phyloP scores from a whole-genome alignment of 2,888 invertebrate species.

The Himalopsyche japonica region DNA sequence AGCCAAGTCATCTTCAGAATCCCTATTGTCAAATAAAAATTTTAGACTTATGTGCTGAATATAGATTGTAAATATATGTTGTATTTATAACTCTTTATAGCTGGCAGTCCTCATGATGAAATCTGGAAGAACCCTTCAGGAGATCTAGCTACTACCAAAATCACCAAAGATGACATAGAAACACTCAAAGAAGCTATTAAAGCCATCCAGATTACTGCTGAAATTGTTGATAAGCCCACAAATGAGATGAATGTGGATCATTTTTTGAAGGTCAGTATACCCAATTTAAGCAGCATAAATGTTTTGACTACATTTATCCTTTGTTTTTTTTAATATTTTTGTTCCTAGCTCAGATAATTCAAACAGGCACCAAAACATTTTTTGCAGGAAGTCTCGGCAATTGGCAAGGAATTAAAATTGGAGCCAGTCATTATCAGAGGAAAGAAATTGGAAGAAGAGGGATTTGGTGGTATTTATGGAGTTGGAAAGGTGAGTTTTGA shows the following conservation, averaged over 20 bases:
- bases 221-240: conserved; percentile 84
- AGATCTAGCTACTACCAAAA: conserved; percentile 44
- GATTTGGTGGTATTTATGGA: conserved; percentile 87
- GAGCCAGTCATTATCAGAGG: conserved; percentile 75
- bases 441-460: conserved; percentile 72
- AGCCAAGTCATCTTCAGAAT: no score
- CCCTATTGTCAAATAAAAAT: no score
- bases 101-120: conserved; percentile 43
- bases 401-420: conserved; percentile 69
- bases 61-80: neutral
- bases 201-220: conserved; percentile 73
- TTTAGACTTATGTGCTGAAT: neutral
- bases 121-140: conserved; percentile 46
- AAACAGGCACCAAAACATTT: neutral
- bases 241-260: conserved; percentile 81
- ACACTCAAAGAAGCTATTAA: conserved; percentile 63
- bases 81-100: conserved; percentile 4
- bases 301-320: no score
- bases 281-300: neutral
- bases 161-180: conserved; percentile 58
- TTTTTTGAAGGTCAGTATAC: conserved; percentile 67
- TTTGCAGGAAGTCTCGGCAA: conserved; percentile 65
- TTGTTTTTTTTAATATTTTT: no score
- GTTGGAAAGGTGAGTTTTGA: conserved; percentile 77
- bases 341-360: no score